Conservation (phyloP, 2,113 vertebrate species). For the Pterocles gutturalis region DNA sequence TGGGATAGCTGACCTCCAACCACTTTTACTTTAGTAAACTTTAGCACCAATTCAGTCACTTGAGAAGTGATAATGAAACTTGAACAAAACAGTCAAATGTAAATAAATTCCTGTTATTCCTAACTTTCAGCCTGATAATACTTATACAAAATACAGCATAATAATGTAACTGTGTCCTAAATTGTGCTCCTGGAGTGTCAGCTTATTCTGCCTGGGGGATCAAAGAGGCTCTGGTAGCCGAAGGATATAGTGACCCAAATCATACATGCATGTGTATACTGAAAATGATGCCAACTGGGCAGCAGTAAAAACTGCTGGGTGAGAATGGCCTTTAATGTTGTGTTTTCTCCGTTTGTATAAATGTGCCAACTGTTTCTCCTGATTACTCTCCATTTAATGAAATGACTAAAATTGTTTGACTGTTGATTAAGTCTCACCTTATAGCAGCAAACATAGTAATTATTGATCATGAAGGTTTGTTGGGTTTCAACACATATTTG, state of each 20-base stretch:
- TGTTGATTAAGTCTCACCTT: neutral
- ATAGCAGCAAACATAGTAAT: neutral
- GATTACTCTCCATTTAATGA: neutral
- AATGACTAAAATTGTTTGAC: neutral
- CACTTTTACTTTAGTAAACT: neutral
- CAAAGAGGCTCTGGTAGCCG: neutral
- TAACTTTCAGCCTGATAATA: neutral
- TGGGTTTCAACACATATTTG: neutral
- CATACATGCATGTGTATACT: neutral
- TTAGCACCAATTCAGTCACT: neutral
- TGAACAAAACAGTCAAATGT: neutral
- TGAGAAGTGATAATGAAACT: neutral
- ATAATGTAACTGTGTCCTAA: neutral
- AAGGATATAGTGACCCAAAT: neutral
- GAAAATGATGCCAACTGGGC: neutral
- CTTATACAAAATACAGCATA: neutral
- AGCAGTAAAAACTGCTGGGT: neutral
- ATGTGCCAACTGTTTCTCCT: neutral
- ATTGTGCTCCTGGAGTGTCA: neutral
- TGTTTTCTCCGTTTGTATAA: neutral
- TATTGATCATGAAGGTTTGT: neutral
- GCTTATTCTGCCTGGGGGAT: neutral
- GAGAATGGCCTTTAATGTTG: neutral
- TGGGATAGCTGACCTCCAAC: neutral
- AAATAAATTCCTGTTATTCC: neutral